These are phyloP conservation scores for Chloebia gouldiae DNA, from an alignment of 2,113 vertebrate genomes.

Conservation along the genomic window DNA sequence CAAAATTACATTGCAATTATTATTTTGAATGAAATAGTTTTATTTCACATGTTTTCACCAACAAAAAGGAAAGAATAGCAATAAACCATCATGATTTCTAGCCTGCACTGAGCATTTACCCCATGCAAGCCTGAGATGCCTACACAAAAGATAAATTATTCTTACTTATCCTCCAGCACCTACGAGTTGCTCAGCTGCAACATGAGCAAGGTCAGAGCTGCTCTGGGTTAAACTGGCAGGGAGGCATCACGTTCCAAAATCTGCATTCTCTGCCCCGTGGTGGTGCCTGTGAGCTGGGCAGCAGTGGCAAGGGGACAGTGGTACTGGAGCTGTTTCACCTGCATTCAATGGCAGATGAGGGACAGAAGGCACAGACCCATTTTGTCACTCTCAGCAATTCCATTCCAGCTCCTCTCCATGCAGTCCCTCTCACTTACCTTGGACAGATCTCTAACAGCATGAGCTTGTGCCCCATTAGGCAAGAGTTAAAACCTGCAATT, in stretches of 20 bases:
- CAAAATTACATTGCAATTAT: not conserved
- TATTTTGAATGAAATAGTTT: not conserved
- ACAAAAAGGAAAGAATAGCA: not conserved
- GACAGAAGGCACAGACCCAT: not conserved
- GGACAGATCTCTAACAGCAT: not conserved
- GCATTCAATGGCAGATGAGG: not conserved
- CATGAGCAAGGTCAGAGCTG: not conserved
- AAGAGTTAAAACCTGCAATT: slow-evolving; percentile 31
- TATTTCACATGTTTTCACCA: not conserved
- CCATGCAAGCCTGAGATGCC: not conserved
- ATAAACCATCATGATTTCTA: not conserved
- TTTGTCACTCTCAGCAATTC: not conserved
- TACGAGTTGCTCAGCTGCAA: not conserved
- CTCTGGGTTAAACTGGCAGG: not conserved
- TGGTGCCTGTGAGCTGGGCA: not conserved
- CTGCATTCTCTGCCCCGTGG: not conserved
- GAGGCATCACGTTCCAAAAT: accelerated
- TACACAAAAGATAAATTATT: no score
- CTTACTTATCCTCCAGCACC: not conserved
- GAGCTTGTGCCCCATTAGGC: not conserved
- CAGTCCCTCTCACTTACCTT: not conserved
- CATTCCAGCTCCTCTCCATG: not conserved
- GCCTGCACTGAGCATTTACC: not conserved
- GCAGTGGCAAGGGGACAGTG: not conserved
- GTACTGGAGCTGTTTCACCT: not conserved